phyloP scores from a whole-genome alignment of 2,888 invertebrate species.

The Malacosoma neustria region DNA sequence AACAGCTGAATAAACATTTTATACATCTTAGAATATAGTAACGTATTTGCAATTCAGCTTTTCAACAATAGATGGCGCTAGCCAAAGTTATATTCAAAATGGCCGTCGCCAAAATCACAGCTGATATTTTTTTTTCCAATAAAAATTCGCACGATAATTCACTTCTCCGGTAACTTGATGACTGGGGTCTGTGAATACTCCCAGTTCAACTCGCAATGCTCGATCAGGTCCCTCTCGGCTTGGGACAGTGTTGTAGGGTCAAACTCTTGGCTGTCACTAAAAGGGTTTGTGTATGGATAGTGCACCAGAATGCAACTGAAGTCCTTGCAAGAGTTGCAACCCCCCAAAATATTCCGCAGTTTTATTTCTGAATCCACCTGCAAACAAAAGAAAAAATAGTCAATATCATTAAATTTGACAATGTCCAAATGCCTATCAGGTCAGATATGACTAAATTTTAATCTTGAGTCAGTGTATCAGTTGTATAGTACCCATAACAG shows the following conservation, averaged over 20 bases:
- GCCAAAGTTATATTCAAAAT: slow-evolving; percentile 32
- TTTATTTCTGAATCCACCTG: slow-evolving; percentile 75
- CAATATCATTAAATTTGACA: no score
- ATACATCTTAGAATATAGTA: neutral
- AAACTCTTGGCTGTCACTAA: slow-evolving; percentile 54
- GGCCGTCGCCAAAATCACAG: slow-evolving; percentile 2
- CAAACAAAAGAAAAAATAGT: slow-evolving; percentile 30
- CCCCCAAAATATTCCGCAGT: slow-evolving; percentile 62
- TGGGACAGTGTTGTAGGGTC: slow-evolving; percentile 70
- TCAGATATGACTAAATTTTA: no score
- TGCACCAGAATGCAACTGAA: slow-evolving; percentile 75
- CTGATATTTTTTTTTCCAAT: slow-evolving; percentile 25
- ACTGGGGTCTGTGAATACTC: slow-evolving; percentile 78
- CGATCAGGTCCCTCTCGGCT: slow-evolving; percentile 76
- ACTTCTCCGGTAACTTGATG: slow-evolving; percentile 79
- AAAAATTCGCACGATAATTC: slow-evolving; percentile 31
- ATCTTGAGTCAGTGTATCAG: no score
- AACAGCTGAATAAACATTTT: neutral
- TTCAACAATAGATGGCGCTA: slow-evolving; percentile 41
- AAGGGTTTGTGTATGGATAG: slow-evolving; percentile 62
- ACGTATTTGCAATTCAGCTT: no score
- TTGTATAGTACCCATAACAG: no score
- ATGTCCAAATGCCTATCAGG: no score
- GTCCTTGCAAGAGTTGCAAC: slow-evolving; percentile 52
- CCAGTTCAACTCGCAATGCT: slow-evolving; percentile 80